Evolutionary conservation across 2,113 vertebrate species (phyloP).

Genomic region (Myiagra hebetior): DNA sequence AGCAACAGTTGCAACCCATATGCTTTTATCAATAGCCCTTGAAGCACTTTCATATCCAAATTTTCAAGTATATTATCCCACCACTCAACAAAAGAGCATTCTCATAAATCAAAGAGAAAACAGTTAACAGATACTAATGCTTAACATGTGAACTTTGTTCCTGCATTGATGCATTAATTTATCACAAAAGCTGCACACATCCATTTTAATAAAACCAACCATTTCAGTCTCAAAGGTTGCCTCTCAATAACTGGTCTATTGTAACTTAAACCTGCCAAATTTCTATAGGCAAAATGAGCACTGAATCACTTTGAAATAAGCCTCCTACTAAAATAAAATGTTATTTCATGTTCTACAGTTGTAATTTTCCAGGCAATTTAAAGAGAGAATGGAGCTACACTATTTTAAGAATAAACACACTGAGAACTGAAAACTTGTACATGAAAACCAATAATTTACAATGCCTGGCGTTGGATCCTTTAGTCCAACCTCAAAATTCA

Average conservation of each 20-base stretch:
- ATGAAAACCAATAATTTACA: neutral
- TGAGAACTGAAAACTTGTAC: neutral
- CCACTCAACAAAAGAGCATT: neutral
- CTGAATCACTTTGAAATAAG: neutral
- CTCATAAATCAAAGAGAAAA: neutral
- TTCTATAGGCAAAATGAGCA: neutral
- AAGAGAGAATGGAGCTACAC: neutral
- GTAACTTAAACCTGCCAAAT: neutral
- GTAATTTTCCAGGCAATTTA: neutral
- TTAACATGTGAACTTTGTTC: neutral
- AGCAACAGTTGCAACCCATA: neutral
- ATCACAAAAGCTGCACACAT: neutral
- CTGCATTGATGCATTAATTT: neutral
- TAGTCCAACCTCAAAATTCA: neutral
- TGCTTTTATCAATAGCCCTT: neutral
- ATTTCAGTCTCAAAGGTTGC: neutral
- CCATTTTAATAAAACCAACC: neutral
- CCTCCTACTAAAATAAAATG: neutral
- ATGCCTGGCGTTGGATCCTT: neutral
- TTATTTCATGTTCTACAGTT: neutral
- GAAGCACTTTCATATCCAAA: neutral
- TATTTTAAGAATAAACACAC: neutral
- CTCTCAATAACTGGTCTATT: neutral
- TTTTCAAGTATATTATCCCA: neutral
- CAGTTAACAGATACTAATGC: neutral